A percentile compares a stretch with the other conserved stretches of the same genome.
These are phyloP conservation scores for Ricordea florida DNA, from an alignment of 92 coral and sea anemone species.

Conservation along the genomic window DNA sequence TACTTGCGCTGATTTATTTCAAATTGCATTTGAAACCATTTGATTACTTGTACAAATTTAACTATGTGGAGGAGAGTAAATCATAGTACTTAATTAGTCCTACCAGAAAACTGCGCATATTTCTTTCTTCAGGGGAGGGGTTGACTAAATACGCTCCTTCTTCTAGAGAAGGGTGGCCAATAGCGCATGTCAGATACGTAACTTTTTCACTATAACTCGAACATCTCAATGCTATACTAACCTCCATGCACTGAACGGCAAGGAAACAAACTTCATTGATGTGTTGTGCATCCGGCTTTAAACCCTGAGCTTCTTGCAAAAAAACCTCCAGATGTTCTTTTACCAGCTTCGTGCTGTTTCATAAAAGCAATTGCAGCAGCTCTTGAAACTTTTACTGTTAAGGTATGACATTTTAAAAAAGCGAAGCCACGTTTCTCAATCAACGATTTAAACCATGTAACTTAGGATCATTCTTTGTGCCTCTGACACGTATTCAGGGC, in stretches of 20 bases:
- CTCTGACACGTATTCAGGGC: no score
- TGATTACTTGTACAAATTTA: neutral
- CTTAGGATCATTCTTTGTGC: no score
- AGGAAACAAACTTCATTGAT: slow-evolving; percentile 55
- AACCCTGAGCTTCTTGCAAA: slow-evolving; percentile 36
- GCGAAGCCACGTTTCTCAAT: no score
- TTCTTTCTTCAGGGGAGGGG: neutral
- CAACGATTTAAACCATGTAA: neutral
- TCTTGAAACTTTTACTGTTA: neutral
- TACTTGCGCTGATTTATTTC: no score
- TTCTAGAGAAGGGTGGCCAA: no score
- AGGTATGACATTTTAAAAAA: neutral
- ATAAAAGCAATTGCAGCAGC: neutral
- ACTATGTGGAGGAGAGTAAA: neutral
- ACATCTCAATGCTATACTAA: neutral
- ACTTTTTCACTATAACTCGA: no score
- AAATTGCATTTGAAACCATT: neutral
- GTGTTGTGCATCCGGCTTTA: slow-evolving; percentile 45
- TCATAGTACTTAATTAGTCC: neutral
- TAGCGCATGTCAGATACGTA: no score
- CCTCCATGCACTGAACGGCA: slow-evolving; percentile 74
- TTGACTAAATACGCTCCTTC: no score
- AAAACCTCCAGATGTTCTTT: slow-evolving; percentile 38
- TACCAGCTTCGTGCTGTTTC: slow-evolving; percentile 7
- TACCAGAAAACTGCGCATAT: neutral